phyloP scores from a whole-genome alignment of 2,797 vertebrate genomes.

The Enteromius anoplus region DNA sequence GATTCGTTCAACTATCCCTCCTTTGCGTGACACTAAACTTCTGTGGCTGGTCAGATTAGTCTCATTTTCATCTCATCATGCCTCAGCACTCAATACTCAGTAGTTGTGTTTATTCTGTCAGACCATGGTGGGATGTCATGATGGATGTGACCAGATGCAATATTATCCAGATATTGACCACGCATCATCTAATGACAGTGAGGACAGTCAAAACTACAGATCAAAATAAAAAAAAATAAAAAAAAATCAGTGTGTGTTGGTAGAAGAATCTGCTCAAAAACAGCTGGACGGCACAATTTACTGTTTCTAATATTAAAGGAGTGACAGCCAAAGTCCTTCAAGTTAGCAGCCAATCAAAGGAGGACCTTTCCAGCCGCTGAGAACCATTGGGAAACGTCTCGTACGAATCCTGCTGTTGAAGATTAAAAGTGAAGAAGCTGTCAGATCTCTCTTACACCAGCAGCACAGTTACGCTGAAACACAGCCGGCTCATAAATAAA shows the following conservation, averaged over 20 bases:
- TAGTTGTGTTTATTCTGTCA: neutral
- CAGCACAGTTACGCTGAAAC: neutral
- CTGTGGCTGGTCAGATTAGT: too few relatives aligned
- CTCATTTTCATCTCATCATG: too few relatives aligned
- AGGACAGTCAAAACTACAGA: neutral
- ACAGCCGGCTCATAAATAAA: slow-evolving; percentile 5
- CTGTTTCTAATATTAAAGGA: neutral
- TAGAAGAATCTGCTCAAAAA: neutral
- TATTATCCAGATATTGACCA: neutral
- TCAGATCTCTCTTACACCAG: slow-evolving; percentile 1
- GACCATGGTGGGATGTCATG: neutral
- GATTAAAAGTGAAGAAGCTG: slow-evolving; percentile 9
- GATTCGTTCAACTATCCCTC: too few relatives aligned
- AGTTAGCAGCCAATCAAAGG: neutral
- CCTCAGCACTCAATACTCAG: neutral
- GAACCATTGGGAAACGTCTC: neutral
- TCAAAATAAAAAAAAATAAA: neutral
- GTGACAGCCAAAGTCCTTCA: neutral
- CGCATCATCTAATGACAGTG: neutral
- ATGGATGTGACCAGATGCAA: neutral
- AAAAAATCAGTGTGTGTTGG: neutral
- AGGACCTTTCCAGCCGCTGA: neutral
- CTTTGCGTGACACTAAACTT: too few relatives aligned
- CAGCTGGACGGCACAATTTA: neutral
- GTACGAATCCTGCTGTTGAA: slow-evolving; percentile 5